Base-by-base conservation (phyloP, 2,888 invertebrate genomes). In the Synanthedon andrenaeformis region DNA sequence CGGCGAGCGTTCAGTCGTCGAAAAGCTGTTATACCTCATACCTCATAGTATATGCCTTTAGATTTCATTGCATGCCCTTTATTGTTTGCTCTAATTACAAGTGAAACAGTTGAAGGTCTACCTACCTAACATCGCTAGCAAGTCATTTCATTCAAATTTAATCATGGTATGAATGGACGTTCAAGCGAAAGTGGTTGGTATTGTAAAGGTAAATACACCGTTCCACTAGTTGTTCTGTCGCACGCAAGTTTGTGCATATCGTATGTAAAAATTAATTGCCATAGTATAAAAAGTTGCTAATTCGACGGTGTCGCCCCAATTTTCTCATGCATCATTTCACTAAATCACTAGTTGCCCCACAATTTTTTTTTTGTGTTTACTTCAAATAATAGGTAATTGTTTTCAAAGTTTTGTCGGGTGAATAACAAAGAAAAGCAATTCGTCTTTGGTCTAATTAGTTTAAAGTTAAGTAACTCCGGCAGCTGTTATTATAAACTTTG, bases 161-260 rank as follows among this genome's bases (percentile, higher is more conserved):
- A 19, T 53, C 51, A 45, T 45, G 12, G 6, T 49, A 17, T 8
- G 49, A 49, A 49, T 49, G 49, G 19, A 49, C 12, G 53, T 58
- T 54, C 42, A n/a, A 53, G 55, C 53, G 53, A 57, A 55, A 53
- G 54, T 56, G 28, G 52, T 50, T 41, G 50, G 48, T 52, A 57
- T 52, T 53, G 11, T 19, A 17, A 12, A 49, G 19, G 12, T 49
- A 17, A 49, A 12, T n/a, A 45, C 35, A 45, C 5, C 45, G 1
- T 12, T 13, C 45, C 10, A 35, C 35, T 45, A 45, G 45, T 42
- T 1, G 42, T 45, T 45, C n/a, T 45, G 53, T 52, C 59, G 59
- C 67, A 65, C 65, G 65, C 66, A 59, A 62, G 59, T 59, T 62
- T 67, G 65, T 60, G 59, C 65, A 65, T 65, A 56, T 56, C 59